Conservation (phyloP, 2,888 invertebrate genomes). For the Dynastes hyllus region DNA sequence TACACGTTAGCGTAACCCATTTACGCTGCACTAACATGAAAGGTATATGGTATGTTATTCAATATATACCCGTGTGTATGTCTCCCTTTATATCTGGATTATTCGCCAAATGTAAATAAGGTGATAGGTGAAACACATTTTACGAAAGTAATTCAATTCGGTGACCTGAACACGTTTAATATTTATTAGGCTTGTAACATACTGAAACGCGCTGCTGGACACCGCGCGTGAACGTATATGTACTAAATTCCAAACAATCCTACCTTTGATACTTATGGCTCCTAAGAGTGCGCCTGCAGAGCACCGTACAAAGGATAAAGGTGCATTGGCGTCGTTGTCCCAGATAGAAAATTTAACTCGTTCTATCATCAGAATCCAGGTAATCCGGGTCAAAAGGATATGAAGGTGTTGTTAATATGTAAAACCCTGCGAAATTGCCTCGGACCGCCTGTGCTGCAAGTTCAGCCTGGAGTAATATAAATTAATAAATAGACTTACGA, state of each 20-base stretch:
- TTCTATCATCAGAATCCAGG: no score
- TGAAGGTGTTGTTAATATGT: not conserved
- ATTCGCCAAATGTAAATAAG: constrained; percentile 12
- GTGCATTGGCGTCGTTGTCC: no score
- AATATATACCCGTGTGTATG: not conserved
- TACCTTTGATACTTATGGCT: no score
- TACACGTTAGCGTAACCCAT: no score
- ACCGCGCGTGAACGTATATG: not conserved
- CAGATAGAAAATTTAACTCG: no score
- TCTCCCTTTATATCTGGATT: not conserved
- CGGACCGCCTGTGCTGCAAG: not conserved
- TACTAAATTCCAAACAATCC: not conserved
- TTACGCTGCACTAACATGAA: no score
- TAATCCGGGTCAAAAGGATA: no score
- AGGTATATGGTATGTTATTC: no score
- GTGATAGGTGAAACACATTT: constrained; percentile 35
- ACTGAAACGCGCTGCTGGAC: not conserved
- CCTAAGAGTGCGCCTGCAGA: no score
- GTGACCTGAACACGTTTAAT: constrained; percentile 14
- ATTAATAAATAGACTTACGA: not conserved
- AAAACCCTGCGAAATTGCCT: not conserved
- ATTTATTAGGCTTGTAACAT: constrained; percentile 18
- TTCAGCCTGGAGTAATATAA: not conserved
- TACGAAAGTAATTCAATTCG: constrained; percentile 13
- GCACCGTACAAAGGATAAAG: no score